phyloP scores from a whole-genome alignment of 2,797 vertebrate genomes.

The Eulemur rubriventer region DNA sequence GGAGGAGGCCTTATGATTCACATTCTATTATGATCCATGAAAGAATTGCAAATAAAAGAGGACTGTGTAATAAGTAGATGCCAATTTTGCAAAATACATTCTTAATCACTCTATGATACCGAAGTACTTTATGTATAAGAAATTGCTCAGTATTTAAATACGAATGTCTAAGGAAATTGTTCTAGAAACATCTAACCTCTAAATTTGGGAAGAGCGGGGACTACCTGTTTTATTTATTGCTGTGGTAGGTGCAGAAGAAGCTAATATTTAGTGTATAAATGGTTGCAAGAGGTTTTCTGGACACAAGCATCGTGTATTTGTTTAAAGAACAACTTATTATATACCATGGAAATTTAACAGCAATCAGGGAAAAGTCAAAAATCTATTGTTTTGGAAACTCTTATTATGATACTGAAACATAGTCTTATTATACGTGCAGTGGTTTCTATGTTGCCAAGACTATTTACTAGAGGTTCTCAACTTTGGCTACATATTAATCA shows the following conservation, averaged over 20 bases:
- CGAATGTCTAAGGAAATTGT: neutral
- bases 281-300: neutral
- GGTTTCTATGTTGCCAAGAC: constrained; percentile 57
- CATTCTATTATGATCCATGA: neutral
- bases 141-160: neutral
- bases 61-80: neutral
- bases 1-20: neutral
- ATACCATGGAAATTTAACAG: neutral
- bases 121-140: neutral
- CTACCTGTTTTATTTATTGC: neutral
- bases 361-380: constrained; percentile 65
- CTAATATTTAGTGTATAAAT: neutral
- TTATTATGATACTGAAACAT: constrained; percentile 59
- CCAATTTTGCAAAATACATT: neutral
- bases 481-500: neutral
- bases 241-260: neutral
- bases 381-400: constrained; percentile 61
- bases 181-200: neutral
- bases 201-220: neutral
- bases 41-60: neutral
- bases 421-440: constrained; percentile 19
- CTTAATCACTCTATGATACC: neutral
- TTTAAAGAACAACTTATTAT: constrained; percentile 44
- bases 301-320: neutral
- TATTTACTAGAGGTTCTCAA: constrained; percentile 35